Percentiles rank a stretch among this genome's conserved stretches.
Conservation (phyloP, 2,888 invertebrate genomes). For the Tolmerus cingulatus region DNA sequence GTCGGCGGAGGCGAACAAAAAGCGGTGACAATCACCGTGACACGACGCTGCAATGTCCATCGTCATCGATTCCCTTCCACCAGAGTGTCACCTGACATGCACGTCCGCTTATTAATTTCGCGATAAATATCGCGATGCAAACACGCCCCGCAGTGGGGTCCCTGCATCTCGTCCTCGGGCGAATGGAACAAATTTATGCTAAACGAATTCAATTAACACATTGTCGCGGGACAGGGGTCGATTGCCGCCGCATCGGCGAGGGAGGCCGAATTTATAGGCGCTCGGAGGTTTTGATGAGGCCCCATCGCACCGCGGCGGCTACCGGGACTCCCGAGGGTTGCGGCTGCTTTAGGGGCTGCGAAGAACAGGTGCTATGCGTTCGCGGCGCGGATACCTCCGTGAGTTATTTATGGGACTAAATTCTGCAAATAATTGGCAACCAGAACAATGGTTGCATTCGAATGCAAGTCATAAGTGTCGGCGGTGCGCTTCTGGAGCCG, state of each 20-base stretch:
- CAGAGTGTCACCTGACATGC: constrained; percentile 34
- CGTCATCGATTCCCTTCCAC: not conserved
- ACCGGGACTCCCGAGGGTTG: not conserved
- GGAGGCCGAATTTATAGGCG: not conserved
- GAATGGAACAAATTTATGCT: constrained; percentile 43
- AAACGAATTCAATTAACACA: constrained; percentile 46
- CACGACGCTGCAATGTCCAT: constrained; percentile 21
- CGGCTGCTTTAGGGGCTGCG: not conserved
- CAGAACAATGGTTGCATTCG: constrained; percentile 10
- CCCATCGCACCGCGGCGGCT: not conserved
- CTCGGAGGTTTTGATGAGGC: not conserved
- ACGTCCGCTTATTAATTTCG: constrained; percentile 33
- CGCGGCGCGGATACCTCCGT: not conserved
- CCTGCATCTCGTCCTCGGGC: not conserved
- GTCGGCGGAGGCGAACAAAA: not conserved
- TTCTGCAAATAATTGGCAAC: constrained; percentile 26
- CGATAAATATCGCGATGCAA: constrained; percentile 19
- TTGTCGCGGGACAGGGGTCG: constrained; percentile 41
- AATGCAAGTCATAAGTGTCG: not conserved
- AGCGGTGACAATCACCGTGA: constrained; percentile 27
- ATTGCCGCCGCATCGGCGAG: not conserved
- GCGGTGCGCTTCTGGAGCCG: not conserved
- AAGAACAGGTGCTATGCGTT: constrained; percentile 7
- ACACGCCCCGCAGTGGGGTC: not conserved
- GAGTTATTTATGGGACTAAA: constrained; percentile 34